Evolutionary conservation across 2,888 invertebrate species (phyloP).

Genomic region (Beris morrisii): DNA sequence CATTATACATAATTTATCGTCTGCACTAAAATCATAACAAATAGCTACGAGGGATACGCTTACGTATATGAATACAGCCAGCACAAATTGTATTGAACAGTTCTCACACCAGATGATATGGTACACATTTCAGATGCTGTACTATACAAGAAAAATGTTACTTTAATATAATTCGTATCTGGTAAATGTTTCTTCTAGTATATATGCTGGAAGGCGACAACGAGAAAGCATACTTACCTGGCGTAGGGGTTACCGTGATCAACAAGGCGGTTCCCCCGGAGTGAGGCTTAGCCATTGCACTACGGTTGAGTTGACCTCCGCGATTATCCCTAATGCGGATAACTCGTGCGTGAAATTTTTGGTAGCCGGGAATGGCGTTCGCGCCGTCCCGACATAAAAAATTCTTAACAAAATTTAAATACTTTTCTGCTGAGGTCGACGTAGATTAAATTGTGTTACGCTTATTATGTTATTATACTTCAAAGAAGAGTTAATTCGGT

Average conservation of each 20-base stretch:
- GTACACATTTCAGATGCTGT: too few species aligned
- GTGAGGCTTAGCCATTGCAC: slow-evolving; percentile 73
- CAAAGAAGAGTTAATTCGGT: too few species aligned
- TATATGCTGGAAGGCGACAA: background rate
- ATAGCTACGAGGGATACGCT: too few species aligned
- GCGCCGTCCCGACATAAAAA: slow-evolving; percentile 44
- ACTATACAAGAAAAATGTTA: too few species aligned
- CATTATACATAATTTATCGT: too few species aligned
- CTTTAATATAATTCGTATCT: background rate
- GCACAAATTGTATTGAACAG: too few species aligned
- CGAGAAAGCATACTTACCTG: slow-evolving; percentile 53
- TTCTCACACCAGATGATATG: too few species aligned
- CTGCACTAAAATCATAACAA: too few species aligned
- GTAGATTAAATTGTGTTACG: too few species aligned
- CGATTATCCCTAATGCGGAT: slow-evolving; percentile 69
- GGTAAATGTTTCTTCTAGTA: background rate
- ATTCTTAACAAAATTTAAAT: slow-evolving; percentile 16
- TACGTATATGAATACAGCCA: too few species aligned
- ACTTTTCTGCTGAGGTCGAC: too few species aligned
- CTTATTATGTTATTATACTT: too few species aligned
- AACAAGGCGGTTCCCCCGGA: slow-evolving; percentile 67
- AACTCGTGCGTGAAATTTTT: slow-evolving; percentile 66
- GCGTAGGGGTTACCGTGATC: slow-evolving; percentile 35
- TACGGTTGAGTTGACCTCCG: slow-evolving; percentile 68
- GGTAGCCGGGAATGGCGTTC: slow-evolving; percentile 62